These are phyloP conservation scores for Lampris incognitus DNA, from an alignment of 2,113 vertebrate genomes.

Conservation along the genomic window DNA sequence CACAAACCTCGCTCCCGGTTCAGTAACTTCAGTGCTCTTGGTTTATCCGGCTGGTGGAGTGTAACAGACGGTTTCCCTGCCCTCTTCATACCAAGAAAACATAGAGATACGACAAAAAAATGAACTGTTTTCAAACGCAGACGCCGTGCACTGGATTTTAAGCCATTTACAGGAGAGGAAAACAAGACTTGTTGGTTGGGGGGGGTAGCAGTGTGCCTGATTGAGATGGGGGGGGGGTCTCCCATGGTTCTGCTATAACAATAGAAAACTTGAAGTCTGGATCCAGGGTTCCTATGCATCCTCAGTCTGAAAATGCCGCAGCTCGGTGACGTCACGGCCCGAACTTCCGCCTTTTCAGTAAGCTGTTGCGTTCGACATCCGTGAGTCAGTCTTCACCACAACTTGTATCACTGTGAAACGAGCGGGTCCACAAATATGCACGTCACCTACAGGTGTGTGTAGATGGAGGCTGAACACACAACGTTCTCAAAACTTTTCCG, in stretches of 20 bases:
- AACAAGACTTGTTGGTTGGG: background rate
- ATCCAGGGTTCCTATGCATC: slow-evolving; percentile 39
- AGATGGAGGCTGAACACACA: no score
- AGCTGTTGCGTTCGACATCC: no score
- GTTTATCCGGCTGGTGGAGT: slow-evolving; percentile 16
- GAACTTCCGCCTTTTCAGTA: no score
- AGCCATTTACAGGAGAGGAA: slow-evolving; percentile 75
- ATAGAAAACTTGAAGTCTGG: slow-evolving; percentile 8
- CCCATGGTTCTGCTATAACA: background rate
- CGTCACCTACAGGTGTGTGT: no score
- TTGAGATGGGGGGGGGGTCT: background rate
- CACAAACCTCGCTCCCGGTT: slow-evolving; percentile 12
- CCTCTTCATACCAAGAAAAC: slow-evolving; percentile 53
- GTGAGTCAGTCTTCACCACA: no score
- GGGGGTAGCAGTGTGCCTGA: slow-evolving; percentile 1
- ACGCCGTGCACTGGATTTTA: slow-evolving; percentile 80
- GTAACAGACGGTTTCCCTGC: slow-evolving; percentile 24
- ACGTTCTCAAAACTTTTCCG: no score
- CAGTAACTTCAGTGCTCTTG: slow-evolving; percentile 23
- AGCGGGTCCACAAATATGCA: no score
- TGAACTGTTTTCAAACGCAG: slow-evolving; percentile 66
- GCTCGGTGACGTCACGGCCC: no score
- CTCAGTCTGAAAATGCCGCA: background rate
- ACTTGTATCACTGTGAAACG: no score
- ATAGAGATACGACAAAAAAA: background rate